These are phyloP conservation scores for Megathymus violae DNA, from an alignment of 1,140 invertebrate genomes.

Conservation along the genomic window DNA sequence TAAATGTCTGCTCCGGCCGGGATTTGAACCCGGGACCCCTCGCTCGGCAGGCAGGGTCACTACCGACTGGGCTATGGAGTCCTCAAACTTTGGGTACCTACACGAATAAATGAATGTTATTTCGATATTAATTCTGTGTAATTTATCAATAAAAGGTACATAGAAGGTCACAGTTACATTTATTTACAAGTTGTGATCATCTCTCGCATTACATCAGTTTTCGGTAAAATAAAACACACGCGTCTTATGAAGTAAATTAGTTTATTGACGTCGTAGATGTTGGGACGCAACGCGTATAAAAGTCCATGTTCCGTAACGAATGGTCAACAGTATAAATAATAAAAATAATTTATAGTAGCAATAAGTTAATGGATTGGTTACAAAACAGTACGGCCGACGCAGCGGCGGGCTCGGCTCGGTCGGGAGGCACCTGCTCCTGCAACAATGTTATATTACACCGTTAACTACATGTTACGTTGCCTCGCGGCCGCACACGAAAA, in stretches of 20 bases:
- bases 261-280: conserved; percentile 76
- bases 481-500: too few species aligned
- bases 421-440: conserved; percentile 49
- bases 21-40: too few species aligned
- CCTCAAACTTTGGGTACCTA: too few species aligned
- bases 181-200: conserved; percentile 27
- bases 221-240: conserved; percentile 25
- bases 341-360: conserved; percentile 80
- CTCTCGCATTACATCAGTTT: background rate
- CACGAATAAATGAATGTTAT: too few species aligned
- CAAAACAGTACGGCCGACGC: conserved; percentile 69
- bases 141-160: conserved; percentile 30
- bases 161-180: background rate
- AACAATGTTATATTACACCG: too few species aligned
- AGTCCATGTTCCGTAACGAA: conserved; percentile 69
- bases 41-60: too few species aligned
- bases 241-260: conserved; percentile 79
- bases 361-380: conserved; percentile 80
- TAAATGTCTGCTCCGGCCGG: too few species aligned
- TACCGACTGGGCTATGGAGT: too few species aligned
- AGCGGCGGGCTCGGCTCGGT: conserved; percentile 44
- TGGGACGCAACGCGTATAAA: conserved; percentile 52
- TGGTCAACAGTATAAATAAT: conserved; percentile 79
- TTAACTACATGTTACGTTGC: too few species aligned
- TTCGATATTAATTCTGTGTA: too few species aligned